Conservation (phyloP, 2,113 vertebrate species). For the Tychaedon coryphoeus region DNA sequence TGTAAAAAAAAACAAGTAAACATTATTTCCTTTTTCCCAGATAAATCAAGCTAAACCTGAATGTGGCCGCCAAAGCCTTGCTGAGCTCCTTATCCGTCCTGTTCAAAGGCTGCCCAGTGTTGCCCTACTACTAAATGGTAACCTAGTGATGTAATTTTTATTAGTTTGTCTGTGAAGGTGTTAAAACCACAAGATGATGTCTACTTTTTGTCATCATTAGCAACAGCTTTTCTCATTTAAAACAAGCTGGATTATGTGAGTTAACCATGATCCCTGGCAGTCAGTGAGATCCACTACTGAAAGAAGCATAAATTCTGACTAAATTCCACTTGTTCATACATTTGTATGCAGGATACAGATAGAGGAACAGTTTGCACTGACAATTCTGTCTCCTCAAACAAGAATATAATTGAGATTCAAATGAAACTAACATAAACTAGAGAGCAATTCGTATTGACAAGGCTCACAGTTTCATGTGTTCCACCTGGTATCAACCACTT, state of each 20-base stretch:
- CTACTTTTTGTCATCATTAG: background rate
- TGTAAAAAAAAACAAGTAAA: background rate
- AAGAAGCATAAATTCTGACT: background rate
- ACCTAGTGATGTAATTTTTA: background rate
- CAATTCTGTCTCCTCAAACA: background rate
- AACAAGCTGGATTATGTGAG: background rate
- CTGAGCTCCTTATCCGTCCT: constrained; percentile 93
- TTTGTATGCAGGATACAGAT: background rate
- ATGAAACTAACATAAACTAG: background rate
- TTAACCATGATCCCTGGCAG: background rate
- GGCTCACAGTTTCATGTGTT: background rate
- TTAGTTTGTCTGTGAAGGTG: background rate
- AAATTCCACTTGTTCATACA: background rate
- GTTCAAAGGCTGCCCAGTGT: constrained; percentile 96
- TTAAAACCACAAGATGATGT: background rate
- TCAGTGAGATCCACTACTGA: background rate
- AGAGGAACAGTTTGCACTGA: background rate
- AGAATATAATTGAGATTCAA: background rate
- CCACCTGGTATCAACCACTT: background rate
- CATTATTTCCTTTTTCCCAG: constrained; percentile 45
- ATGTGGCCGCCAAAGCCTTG: constrained; percentile 93
- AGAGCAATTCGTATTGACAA: background rate
- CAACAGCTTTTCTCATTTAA: background rate
- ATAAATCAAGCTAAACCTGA: constrained; percentile 98
- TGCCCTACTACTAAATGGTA: constrained; percentile 93